A percentile compares a stretch with the other conserved stretches of the same genome.
phyloP scores from a whole-genome alignment of 2,113 vertebrate species.

The Cheirogaleus medius region DNA sequence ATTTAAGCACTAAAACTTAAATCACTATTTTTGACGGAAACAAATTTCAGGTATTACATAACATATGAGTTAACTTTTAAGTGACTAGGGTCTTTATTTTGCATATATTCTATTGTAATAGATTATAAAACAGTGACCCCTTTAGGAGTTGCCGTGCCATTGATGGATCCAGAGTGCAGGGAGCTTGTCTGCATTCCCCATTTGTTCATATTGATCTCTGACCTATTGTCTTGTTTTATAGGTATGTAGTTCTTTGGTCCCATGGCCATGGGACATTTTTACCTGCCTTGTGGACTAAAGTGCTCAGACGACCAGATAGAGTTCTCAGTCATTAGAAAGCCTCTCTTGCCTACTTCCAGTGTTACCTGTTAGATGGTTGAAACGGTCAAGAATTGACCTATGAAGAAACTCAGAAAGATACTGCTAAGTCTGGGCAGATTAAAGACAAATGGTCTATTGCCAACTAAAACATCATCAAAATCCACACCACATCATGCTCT shows the following conservation, averaged over 20 bases:
- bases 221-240: not conserved
- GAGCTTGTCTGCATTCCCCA: not conserved
- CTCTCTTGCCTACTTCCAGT: not conserved
- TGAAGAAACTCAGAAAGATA: not conserved
- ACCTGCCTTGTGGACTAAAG: not conserved
- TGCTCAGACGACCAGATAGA: not conserved
- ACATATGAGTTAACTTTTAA: not conserved
- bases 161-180: not conserved
- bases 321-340: not conserved
- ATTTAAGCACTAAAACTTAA: not conserved
- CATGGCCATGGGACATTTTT: not conserved
- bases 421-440: not conserved
- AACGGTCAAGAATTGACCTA: not conserved
- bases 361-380: not conserved
- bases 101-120: not conserved
- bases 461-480: not conserved
- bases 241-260: not conserved
- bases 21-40: not conserved
- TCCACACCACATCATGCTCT: not conserved
- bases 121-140: not conserved
- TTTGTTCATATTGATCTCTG: not conserved
- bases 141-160: not conserved
- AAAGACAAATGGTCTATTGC: not conserved
- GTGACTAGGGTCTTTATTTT: not conserved
- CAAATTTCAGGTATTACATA: not conserved